Evolutionary conservation across 1,140 invertebrate species (phyloP), one percentile per base, ranked within the genome.

Genomic region (Dryas iulia): DNA sequence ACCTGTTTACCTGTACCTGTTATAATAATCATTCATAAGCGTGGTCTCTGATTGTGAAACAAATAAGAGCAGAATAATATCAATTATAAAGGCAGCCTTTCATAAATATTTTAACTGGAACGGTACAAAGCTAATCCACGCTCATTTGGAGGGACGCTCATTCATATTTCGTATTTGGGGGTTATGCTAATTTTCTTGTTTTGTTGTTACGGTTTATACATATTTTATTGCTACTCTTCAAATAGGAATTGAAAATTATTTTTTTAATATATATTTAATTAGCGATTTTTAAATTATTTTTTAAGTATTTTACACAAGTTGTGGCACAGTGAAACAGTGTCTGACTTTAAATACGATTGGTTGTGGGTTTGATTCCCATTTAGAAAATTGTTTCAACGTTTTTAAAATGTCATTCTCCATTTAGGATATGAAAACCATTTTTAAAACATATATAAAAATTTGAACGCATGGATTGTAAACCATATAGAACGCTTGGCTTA

Each of bases 31-130:
- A 47, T 21, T 7, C 14, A 47, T 0, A 21, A 47, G 39, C 3
- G 39, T 26, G 60, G 10, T 62, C 18, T 62, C 52, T 53, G 39
- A 47, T 53, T 14, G n/a, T 18, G 25, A 12, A 54, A n/a, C 3
- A 53, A 53, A 25, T 62, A 52, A 25, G 25, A 25, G 26, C 18
- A 61, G 59, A 33, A 62, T 62, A 62, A 62, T 62, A 54, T 66
- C 57, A 60, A 59, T 66, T 59, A 66, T 59, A 59, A 59, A 59
- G 25, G 47, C 65, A 39, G 26, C n/a, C 39, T 60, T 73, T 75
- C 73, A 76, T 81, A 78, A 83, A 81, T 81, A 83, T 79, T 81
- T 83, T 73, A 79, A 79, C 74, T 62, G 73, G 71, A 62, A 61
- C 71, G 68, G 47, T 80, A 71, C 73, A 69, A 76, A 80, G 78